Evolutionary conservation across 92 coral and sea anemone species (phyloP), one percentile per base, ranked within the genome.

Genomic region (Actinostola sp.): DNA sequence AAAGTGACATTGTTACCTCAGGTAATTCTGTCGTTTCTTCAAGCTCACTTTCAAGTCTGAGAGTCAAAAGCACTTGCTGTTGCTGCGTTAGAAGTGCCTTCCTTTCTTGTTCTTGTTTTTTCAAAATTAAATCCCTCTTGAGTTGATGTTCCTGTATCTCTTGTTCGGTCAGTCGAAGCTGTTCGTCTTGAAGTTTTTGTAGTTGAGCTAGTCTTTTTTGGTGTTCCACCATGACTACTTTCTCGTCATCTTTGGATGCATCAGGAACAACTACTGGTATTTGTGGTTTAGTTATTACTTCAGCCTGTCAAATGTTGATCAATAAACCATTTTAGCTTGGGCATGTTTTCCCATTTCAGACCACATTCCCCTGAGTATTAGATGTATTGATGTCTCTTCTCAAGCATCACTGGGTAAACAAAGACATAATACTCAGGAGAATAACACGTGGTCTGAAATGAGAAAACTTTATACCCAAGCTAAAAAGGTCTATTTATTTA

Each of bases 41-140:
- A 48, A 66, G 42, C 17, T 33, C 54, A 44, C 32, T 46, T 26
- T 32, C 74, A 26, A 68, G 62, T 52, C 74, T 81, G 53, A 65
- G 39, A 42, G 70, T 31, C 45, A 81, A 52, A n/a, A 39, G 55
- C 9, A 51, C 15, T 20, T 68, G 61, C 26, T 71, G 66, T 30
- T 71, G 77, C 32, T 71, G 77, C n/a, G 55, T 56, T 8, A 71
- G 1, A n/a, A 94, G 89, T 26, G 77, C 50, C 52, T 86, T 79
- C 56, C 97, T 73, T 58, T 94, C 98, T 38, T 91, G 93, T 45
- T 88, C 92, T 51, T 94, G 98, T 66, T 94, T 94, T 73, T 83
- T 94, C 54, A 91, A 67, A 17, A 91, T 75, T 33, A 94, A 80
- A 62, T 91, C 98, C 17, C 89, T 84, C 59, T 94, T 94, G 63